Evolutionary conservation across 2,888 invertebrate genomes (phyloP).

Genomic region (Vanessa cardui): DNA sequence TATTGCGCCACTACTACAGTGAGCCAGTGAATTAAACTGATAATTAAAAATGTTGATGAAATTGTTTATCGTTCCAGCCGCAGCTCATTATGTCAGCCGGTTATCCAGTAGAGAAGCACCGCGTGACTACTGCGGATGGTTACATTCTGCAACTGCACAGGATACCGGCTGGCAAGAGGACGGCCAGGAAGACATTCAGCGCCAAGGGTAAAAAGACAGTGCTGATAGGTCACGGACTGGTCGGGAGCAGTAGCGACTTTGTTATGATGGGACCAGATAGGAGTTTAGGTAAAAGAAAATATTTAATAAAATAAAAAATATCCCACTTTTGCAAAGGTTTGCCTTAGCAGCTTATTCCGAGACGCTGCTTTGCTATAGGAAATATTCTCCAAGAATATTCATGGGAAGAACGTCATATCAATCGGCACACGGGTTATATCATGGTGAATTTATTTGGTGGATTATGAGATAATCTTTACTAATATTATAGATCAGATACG

Average conservation of each 20-base stretch:
- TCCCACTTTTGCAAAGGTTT: background rate
- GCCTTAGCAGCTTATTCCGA: too few relatives aligned
- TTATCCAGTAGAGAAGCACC: constrained; percentile 78
- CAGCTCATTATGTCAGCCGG: constrained; percentile 72
- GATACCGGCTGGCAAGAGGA: constrained; percentile 77
- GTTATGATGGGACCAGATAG: constrained; percentile 86
- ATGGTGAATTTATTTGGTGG: too few relatives aligned
- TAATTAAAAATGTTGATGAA: too few relatives aligned
- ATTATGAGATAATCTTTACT: too few relatives aligned
- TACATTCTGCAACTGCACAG: constrained; percentile 85
- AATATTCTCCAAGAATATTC: too few relatives aligned
- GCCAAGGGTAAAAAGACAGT: constrained; percentile 69
- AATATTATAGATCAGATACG: too few relatives aligned
- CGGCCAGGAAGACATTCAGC: constrained; percentile 51
- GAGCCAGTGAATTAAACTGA: too few relatives aligned
- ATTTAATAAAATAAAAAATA: background rate
- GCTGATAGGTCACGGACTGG: constrained; percentile 83
- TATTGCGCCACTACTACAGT: too few relatives aligned
- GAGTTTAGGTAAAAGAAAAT: constrained; percentile 80
- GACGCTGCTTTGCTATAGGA: too few relatives aligned
- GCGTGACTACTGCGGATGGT: constrained; percentile 82
- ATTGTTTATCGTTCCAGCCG: constrained; percentile 59
- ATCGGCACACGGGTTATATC: too few relatives aligned
- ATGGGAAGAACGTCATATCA: too few relatives aligned
- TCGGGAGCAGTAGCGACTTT: constrained; percentile 87